phyloP scores from a whole-genome alignment of 2,113 vertebrate species.

The Lasiurus borealis region DNA sequence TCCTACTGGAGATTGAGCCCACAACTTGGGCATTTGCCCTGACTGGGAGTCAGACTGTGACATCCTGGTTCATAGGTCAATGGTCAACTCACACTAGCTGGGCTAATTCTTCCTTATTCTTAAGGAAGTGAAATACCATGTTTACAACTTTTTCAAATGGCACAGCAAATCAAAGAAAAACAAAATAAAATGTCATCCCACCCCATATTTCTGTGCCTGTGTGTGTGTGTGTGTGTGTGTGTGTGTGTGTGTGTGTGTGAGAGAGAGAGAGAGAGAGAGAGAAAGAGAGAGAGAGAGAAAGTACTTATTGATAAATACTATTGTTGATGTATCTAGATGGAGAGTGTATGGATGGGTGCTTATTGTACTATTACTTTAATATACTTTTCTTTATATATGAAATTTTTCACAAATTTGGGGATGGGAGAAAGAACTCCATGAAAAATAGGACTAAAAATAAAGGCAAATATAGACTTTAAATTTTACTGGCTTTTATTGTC shows the following conservation, averaged over 20 bases:
- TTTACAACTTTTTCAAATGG: not conserved
- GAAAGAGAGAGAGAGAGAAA: not conserved
- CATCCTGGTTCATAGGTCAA: too few relatives aligned
- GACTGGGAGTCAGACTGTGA: too few relatives aligned
- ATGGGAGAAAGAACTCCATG: not conserved
- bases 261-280: not conserved
- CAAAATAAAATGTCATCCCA: not conserved
- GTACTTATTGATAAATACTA: not conserved
- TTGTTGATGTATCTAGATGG: not conserved
- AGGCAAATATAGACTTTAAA: not conserved
- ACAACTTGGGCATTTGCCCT: too few relatives aligned
- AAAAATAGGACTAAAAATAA: not conserved
- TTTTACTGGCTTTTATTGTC: not conserved
- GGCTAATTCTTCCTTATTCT: too few relatives aligned
- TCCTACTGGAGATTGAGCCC: too few relatives aligned
- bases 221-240: not conserved
- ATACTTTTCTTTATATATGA: not conserved
- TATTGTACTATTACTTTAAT: not conserved
- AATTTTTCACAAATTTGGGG: not conserved
- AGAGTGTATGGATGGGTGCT: not conserved
- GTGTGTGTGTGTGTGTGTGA: not conserved
- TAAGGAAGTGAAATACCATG: not conserved
- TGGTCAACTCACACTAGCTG: too few relatives aligned
- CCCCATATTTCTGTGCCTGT: not conserved
- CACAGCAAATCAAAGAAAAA: not conserved